A percentile compares a stretch with the other conserved stretches of the same genome.
Conservation (phyloP, 2,797 vertebrate genomes). For the Chiloscyllium punctatum region DNA sequence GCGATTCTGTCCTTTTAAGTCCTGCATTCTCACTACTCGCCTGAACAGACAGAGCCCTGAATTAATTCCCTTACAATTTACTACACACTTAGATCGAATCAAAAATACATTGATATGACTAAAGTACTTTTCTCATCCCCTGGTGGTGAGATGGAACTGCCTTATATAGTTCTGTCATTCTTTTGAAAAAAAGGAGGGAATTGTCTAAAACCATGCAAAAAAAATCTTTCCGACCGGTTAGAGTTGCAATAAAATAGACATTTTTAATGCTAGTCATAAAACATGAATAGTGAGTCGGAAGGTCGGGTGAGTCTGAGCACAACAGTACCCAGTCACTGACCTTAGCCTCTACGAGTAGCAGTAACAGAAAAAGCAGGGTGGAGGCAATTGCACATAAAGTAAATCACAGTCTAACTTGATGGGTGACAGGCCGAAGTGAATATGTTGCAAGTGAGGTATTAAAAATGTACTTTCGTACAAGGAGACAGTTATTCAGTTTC, state of each 20-base stretch:
- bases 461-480: not conserved
- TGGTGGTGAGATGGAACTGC: not conserved
- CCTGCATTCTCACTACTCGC: not conserved
- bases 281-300: not conserved
- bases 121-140: not conserved
- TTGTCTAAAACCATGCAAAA: not conserved
- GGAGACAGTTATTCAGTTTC: not conserved
- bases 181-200: not conserved
- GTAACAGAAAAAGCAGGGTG: not conserved
- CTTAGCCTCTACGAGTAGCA: not conserved
- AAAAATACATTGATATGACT: not conserved
- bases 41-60: not conserved
- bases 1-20: slow-evolving; percentile 13
- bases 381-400: not conserved
- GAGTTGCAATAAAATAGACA: not conserved
- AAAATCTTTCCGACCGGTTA: not conserved
- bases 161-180: not conserved
- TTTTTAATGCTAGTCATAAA: not conserved
- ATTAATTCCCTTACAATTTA: not conserved
- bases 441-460: not conserved
- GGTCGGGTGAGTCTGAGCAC: not conserved
- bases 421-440: not conserved
- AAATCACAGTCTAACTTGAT: slow-evolving; percentile 5
- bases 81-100: not conserved
- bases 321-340: slow-evolving; percentile 11